A percentile compares a stretch with the other conserved stretches of the same genome.
phyloP scores from a whole-genome alignment of 2,113 vertebrate genomes.

The Prunella fulvescens region DNA sequence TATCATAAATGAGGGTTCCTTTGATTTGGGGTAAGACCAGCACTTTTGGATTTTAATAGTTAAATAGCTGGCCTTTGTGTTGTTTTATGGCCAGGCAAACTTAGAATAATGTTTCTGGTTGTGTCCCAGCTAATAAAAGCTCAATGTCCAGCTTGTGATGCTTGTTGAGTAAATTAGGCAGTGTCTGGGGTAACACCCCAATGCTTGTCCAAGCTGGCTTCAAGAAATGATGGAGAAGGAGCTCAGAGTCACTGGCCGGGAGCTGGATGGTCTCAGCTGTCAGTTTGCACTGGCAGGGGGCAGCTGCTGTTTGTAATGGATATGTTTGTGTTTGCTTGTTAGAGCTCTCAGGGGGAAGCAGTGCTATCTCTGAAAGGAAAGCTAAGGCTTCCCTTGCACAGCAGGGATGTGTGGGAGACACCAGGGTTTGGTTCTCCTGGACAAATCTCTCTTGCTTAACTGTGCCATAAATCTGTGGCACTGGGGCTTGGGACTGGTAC shows the following conservation, averaged over 20 bases:
- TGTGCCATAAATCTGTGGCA: neutral
- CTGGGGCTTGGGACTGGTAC: neutral
- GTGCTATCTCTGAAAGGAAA: accelerated
- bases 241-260: neutral
- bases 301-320: neutral
- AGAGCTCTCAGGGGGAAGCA: neutral
- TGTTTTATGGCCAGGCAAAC: neutral
- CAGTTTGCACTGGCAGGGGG: neutral
- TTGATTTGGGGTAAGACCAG: neutral
- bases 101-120: neutral
- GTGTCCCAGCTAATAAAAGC: neutral
- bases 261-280: neutral
- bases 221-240: neutral
- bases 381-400: neutral
- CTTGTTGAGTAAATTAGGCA: neutral
- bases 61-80: neutral
- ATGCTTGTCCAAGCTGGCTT: neutral
- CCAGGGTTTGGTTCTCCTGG: neutral
- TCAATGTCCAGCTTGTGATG: neutral
- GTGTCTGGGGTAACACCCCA: accelerated
- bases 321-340: neutral
- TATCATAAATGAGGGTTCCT: accelerated
- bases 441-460: neutral
- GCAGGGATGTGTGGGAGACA: accelerated
- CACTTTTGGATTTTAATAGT: neutral